Conservation (phyloP, 2,797 vertebrate genomes). For the Pseudopleuronectes americanus region DNA sequence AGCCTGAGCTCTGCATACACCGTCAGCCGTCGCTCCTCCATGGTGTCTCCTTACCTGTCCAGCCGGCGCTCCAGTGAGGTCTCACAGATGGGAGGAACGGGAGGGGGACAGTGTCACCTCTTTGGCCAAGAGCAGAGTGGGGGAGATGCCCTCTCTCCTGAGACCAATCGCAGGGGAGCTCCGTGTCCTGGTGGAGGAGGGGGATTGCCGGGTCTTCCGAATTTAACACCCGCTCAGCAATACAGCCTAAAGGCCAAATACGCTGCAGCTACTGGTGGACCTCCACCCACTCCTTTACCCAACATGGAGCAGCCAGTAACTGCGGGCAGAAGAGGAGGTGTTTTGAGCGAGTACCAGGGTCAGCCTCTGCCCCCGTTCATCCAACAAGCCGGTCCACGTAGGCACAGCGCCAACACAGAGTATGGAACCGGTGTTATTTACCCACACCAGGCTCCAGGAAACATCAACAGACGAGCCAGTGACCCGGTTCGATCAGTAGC, state of each 20-base stretch:
- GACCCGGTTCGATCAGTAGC: slow-evolving; percentile 78
- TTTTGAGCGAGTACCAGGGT: slow-evolving; percentile 81
- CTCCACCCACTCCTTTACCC: slow-evolving; percentile 89
- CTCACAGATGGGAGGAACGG: slow-evolving; percentile 78
- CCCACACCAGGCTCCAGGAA: slow-evolving; percentile 83
- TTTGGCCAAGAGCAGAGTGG: slow-evolving; percentile 75
- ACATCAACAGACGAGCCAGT: slow-evolving; percentile 82
- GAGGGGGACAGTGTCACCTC: slow-evolving; percentile 70
- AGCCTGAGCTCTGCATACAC: slow-evolving; percentile 96
- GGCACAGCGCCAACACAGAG: slow-evolving; percentile 87
- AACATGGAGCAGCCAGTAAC: slow-evolving; percentile 81
- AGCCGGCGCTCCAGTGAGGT: slow-evolving; percentile 88
- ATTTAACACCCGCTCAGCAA: slow-evolving; percentile 91
- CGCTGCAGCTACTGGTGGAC: slow-evolving; percentile 89
- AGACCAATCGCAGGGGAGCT: slow-evolving; percentile 79
- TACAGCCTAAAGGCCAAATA: slow-evolving; percentile 94
- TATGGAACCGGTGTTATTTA: slow-evolving; percentile 86
- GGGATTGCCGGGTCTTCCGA: slow-evolving; percentile 86
- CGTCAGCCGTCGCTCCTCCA: slow-evolving; percentile 93
- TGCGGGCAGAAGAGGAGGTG: slow-evolving; percentile 66
- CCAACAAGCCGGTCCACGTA: slow-evolving; percentile 78
- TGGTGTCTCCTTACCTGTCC: slow-evolving; percentile 89
- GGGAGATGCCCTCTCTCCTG: slow-evolving; percentile 82
- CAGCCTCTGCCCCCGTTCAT: slow-evolving; percentile 80
- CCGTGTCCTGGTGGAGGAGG: slow-evolving; percentile 75